A percentile compares a stretch with the other conserved stretches of the same genome.
These are phyloP conservation scores for Cyphomyrus plagiostoma DNA, from an alignment of 2,113 vertebrate species.

Conservation along the genomic window DNA sequence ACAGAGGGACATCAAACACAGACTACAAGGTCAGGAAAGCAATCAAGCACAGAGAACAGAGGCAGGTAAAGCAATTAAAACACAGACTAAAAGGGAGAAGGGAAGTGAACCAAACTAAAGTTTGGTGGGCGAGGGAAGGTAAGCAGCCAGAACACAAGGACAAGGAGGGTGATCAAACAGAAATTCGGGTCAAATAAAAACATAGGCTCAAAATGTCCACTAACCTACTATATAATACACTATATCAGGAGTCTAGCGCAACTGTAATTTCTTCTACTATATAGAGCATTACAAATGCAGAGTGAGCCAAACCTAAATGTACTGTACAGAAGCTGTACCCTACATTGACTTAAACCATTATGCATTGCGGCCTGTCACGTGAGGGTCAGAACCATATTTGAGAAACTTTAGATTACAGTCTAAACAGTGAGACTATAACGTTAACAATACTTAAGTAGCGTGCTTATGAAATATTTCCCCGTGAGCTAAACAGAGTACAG, in stretches of 20 bases:
- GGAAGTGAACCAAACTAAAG: neutral
- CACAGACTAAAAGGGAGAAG: neutral
- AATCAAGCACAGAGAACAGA: neutral
- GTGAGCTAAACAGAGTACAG: neutral
- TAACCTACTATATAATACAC: neutral
- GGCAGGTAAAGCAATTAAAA: neutral
- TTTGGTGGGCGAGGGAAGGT: neutral
- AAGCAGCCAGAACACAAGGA: neutral
- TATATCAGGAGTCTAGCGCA: neutral
- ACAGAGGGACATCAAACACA: neutral
- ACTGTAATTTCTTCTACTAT: neutral
- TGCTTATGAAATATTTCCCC: neutral
- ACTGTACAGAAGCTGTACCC: neutral
- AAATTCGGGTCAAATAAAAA: neutral
- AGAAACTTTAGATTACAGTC: neutral
- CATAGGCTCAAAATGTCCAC: neutral
- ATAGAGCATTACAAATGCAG: neutral
- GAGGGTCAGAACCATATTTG: neutral
- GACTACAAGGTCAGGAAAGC: neutral
- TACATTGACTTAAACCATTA: neutral
- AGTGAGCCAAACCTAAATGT: neutral
- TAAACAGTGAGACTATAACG: neutral
- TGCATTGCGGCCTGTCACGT: neutral
- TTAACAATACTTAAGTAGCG: neutral
- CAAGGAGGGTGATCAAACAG: neutral